These are phyloP conservation scores for Edolisoma coerulescens DNA, from an alignment of 2,113 vertebrate genomes.

Conservation along the genomic window DNA sequence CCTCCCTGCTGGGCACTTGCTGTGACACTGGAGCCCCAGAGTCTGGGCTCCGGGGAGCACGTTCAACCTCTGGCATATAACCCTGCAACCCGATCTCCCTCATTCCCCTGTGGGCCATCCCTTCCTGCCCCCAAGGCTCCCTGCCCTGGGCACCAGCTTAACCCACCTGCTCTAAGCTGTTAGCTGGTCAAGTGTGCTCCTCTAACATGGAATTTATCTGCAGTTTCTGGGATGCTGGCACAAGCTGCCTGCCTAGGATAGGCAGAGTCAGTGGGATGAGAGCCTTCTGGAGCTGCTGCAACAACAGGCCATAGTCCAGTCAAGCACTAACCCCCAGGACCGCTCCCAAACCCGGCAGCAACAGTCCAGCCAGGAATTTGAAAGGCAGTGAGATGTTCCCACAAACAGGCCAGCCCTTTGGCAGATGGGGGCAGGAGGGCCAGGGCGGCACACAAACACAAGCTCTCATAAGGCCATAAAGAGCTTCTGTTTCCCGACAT, in stretches of 20 bases:
- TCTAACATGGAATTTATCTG: neutral
- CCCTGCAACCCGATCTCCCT: neutral
- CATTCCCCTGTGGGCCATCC: neutral
- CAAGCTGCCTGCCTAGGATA: neutral
- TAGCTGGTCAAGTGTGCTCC: neutral
- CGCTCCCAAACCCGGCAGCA: neutral
- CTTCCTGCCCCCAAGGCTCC: neutral
- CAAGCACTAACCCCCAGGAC: neutral
- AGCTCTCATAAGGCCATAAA: neutral
- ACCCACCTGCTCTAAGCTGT: constrained; percentile 21
- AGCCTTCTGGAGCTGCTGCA: neutral
- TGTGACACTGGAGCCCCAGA: neutral
- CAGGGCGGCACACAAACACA: neutral
- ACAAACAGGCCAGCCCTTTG: constrained; percentile 22
- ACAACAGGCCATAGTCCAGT: neutral
- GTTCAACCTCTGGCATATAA: constrained; percentile 61
- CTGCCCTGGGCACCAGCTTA: neutral
- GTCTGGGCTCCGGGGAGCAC: neutral
- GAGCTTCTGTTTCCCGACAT: constrained; percentile 51
- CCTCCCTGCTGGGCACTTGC: neutral
- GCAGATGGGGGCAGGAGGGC: neutral
- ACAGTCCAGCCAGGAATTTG: neutral
- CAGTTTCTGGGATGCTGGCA: neutral
- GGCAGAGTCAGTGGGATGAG: neutral
- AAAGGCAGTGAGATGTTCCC: neutral